These are phyloP conservation scores for Tanaodytes sp. DNA, from an alignment of 2,888 invertebrate species.

Conservation along the genomic window DNA sequence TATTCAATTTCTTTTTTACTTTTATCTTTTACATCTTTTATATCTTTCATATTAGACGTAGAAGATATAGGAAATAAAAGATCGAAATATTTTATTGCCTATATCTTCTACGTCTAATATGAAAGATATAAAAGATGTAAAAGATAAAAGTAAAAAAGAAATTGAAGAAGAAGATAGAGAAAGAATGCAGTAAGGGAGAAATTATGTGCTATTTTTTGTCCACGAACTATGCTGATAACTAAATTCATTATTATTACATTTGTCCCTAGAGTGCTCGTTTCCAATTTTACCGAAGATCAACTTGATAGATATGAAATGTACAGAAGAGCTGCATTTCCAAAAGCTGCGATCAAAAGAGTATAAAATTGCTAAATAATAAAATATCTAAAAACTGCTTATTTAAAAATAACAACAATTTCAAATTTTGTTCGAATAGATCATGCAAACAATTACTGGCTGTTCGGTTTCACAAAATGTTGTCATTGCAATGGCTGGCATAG, in stretches of 20 bases:
- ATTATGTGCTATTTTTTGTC: no score
- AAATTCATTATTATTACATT: no score
- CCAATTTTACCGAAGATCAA: slow-evolving; percentile 99
- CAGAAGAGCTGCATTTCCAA: slow-evolving; percentile 95
- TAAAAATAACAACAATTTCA: no score
- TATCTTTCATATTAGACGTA: slow-evolving; percentile 60
- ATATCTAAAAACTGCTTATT: no score
- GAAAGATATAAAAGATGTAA: slow-evolving; percentile 75
- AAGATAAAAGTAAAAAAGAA: slow-evolving; percentile 84
- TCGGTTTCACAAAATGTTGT: slow-evolving; percentile 99
- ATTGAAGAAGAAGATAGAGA: slow-evolving; percentile 95
- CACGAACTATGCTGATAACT: no score
- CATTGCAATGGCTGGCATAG: slow-evolving; percentile 99
- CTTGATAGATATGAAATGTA: slow-evolving; percentile 99
- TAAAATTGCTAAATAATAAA: slow-evolving; percentile 3
- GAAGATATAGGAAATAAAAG: slow-evolving; percentile 63
- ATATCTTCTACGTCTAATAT: slow-evolving; percentile 55
- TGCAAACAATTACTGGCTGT: slow-evolving; percentile 98
- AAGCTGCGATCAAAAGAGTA: slow-evolving; percentile 93
- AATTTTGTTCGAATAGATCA: slow-evolving; percentile 75
- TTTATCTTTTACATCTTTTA: slow-evolving; percentile 78
- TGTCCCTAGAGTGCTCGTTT: slow-evolving; percentile 87
- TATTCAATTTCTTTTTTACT: slow-evolving; percentile 90
- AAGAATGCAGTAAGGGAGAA: slow-evolving; percentile 97
- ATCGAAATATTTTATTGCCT: slow-evolving; percentile 64